Conservation (phyloP, 1,140 invertebrate species). For the Ceratitis capitata region DNA sequence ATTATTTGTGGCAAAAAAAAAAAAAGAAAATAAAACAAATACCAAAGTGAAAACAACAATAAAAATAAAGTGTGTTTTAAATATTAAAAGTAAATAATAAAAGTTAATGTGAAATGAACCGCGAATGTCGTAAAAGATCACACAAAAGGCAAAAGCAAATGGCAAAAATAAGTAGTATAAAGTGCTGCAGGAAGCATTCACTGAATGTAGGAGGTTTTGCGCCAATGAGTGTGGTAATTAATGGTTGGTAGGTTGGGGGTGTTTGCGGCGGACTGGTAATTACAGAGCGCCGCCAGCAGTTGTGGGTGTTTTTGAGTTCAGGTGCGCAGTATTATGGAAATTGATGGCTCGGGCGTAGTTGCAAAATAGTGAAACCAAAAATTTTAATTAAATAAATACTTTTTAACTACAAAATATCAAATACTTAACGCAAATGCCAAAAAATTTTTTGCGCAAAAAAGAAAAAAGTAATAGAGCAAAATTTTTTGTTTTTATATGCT, state of each 20-base stretch:
- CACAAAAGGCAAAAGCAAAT: not conserved
- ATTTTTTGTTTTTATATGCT: no score
- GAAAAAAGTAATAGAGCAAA: no score
- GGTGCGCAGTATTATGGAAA: not conserved
- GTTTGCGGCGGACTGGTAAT: not conserved
- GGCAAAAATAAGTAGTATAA: not conserved
- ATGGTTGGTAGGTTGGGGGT: not conserved
- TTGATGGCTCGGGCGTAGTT: no score
- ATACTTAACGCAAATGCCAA: not conserved
- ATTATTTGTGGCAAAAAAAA: not conserved
- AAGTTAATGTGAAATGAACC: conserved; percentile 1
- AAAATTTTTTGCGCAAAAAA: not conserved
- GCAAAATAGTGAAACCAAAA: no score
- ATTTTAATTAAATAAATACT: no score
- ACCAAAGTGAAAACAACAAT: not conserved
- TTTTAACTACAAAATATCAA: no score
- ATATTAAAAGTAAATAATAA: conserved; percentile 22
- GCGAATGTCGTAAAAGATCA: conserved; percentile 14
- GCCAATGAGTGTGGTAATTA: not conserved
- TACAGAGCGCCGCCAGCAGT: not conserved
- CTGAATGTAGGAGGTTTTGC: not conserved
- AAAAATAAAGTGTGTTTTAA: not conserved
- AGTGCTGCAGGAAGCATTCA: no score
- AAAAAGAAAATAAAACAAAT: not conserved
- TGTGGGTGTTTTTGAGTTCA: not conserved